Conservation (phyloP, 1,140 invertebrate genomes). For the Drosophila lacteicornis region DNA sequence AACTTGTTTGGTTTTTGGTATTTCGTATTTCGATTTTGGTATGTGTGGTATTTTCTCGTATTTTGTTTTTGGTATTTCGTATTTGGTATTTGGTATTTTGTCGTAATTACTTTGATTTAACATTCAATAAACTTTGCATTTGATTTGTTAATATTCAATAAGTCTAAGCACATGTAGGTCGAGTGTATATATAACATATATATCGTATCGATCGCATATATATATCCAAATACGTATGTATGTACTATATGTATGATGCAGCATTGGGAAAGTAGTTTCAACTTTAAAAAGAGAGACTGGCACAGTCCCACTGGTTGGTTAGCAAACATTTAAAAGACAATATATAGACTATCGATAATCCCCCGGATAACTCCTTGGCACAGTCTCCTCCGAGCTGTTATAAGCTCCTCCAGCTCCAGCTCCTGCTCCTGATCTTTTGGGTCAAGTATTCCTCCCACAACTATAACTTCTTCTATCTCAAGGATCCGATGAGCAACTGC, state of each 20-base stretch:
- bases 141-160: slow-evolving; percentile 45
- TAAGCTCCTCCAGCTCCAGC: not conserved
- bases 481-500: slow-evolving; percentile 19
- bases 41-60: not conserved
- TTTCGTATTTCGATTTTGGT: not conserved
- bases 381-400: slow-evolving; percentile 7
- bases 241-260: slow-evolving; percentile 20
- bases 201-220: slow-evolving; percentile 18
- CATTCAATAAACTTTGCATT: slow-evolving; percentile 52
- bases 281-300: slow-evolving; percentile 29
- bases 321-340: slow-evolving; percentile 53
- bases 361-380: slow-evolving; percentile 21
- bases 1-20: slow-evolving; percentile 14
- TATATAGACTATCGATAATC: slow-evolving; percentile 3
- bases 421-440: not conserved
- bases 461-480: slow-evolving; percentile 7
- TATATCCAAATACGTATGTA: slow-evolving; percentile 41
- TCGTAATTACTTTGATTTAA: slow-evolving; percentile 26
- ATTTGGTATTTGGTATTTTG: slow-evolving; percentile 3
- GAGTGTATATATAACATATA: slow-evolving; percentile 35
- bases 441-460: slow-evolving; percentile 21
- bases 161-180: slow-evolving; percentile 44
- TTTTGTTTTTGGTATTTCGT: slow-evolving; percentile 12
- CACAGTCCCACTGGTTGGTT: slow-evolving; percentile 7
- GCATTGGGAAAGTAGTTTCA: slow-evolving; percentile 11